Evolutionary conservation across 1,140 invertebrate species (phyloP).

Genomic region (Drosophila truncata): DNA sequence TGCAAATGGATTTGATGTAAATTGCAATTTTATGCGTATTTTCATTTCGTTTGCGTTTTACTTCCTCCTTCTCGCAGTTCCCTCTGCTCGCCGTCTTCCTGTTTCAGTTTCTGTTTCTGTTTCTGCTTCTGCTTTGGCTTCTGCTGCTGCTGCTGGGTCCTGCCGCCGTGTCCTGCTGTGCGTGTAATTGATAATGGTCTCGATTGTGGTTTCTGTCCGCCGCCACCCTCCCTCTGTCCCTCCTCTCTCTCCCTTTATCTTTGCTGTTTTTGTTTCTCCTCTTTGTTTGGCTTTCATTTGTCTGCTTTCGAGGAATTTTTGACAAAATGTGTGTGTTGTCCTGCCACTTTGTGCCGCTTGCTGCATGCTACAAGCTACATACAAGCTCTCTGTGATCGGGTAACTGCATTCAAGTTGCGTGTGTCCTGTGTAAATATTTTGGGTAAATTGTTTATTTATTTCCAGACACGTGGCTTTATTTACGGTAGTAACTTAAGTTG

Average conservation of each 20-base stretch:
- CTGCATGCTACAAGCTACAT: background rate
- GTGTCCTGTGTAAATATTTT: conserved; percentile 40
- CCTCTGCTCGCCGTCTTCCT: conserved; percentile 1
- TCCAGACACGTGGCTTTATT: conserved; percentile 1
- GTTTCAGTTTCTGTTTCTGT: conserved; percentile 12
- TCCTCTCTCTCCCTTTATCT: conserved; percentile 34
- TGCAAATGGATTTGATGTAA: conserved; percentile 83
- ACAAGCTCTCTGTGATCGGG: background rate
- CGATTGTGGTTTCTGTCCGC: conserved; percentile 72
- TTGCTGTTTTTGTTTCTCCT: conserved; percentile 57
- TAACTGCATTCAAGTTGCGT: conserved; percentile 62
- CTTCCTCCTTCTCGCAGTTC: background rate
- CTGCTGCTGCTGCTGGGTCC: conserved; percentile 37
- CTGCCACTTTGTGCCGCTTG: conserved; percentile 52
- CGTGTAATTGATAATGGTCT: conserved; percentile 83
- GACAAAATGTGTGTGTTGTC: conserved; percentile 60
- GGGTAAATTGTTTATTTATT: conserved; percentile 5
- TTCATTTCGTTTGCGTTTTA: conserved; percentile 64
- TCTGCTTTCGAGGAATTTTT: conserved; percentile 46
- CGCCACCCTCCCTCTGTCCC: background rate
- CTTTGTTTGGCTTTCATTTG: conserved; percentile 46
- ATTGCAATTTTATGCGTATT: conserved; percentile 84
- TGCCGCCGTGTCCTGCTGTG: conserved; percentile 71
- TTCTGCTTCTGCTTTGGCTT: background rate
- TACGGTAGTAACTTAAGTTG: background rate